Percentiles rank a stretch among this genome's conserved stretches.
Conservation (phyloP, 2,113 vertebrate genomes). For the Zosterops japonicus region DNA sequence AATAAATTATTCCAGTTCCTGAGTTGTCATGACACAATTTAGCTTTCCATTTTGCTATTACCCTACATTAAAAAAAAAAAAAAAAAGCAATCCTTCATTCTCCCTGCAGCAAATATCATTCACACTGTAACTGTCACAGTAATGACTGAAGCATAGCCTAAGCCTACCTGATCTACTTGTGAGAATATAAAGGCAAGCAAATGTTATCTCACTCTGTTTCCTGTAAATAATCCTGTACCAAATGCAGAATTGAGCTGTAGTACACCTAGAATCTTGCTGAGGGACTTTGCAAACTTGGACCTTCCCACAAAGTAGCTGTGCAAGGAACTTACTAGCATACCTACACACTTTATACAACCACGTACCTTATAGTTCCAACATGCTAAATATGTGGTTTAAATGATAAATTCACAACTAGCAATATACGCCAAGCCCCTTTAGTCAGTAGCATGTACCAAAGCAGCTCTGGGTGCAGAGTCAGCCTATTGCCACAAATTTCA, state of each 20-base stretch:
- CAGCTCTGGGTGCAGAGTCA: not conserved
- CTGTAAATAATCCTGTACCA: not conserved
- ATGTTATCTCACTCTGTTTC: not conserved
- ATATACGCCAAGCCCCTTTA: not conserved
- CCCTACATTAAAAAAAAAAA: not conserved
- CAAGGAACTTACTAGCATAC: not conserved
- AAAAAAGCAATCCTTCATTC: not conserved
- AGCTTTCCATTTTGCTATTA: not conserved
- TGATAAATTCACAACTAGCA: not conserved
- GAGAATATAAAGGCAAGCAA: not conserved
- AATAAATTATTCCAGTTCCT: not conserved
- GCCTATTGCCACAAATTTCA: not conserved
- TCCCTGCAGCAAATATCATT: not conserved
- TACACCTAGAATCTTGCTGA: not conserved
- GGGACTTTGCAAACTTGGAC: not conserved
- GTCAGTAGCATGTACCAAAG: not conserved
- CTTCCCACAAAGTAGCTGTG: not conserved
- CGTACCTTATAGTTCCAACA: not conserved
- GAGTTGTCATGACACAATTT: not conserved
- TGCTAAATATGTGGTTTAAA: not conserved
- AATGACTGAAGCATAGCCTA: not conserved
- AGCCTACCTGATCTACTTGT: not conserved
- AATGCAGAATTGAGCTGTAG: not conserved
- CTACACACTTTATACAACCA: not conserved
- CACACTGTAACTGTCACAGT: rapidly evolving